Evolutionary conservation across 53 echinoderm and acorn worm genomes (phyloP).

Genomic region (Stichopus horrens): DNA sequence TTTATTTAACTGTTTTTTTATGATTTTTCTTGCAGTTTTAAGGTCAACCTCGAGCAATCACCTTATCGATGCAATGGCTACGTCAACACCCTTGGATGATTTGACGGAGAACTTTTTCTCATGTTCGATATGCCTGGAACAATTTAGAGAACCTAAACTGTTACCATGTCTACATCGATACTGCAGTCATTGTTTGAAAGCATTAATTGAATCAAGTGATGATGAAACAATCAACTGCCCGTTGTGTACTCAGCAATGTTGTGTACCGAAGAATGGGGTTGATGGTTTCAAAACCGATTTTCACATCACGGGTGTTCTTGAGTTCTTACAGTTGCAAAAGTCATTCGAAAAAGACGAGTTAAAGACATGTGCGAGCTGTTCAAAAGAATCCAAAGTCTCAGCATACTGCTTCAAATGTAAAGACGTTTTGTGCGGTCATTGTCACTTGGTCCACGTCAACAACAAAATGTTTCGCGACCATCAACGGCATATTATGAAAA

Average conservation of each 20-base stretch:
- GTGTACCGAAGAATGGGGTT: neutral
- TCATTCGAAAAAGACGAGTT: neutral
- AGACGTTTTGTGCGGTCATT: neutral
- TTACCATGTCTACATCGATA: constrained; percentile 25
- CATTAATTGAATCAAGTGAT: neutral
- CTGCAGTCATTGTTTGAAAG: constrained; percentile 18
- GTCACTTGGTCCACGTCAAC: neutral
- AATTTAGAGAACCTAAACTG: constrained; percentile 28
- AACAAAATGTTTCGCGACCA: neutral
- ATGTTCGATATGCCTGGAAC: constrained; percentile 21
- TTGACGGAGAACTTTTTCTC: neutral
- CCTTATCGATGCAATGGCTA: neutral
- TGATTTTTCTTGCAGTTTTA: no score
- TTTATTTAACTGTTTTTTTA: no score
- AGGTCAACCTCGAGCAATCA: no score
- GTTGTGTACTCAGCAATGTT: neutral
- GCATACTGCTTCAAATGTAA: neutral
- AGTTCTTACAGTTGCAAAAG: constrained; percentile 13
- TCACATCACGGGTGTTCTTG: neutral
- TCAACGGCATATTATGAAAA: neutral
- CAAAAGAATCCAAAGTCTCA: neutral
- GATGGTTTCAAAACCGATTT: constrained; percentile 34
- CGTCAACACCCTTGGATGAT: neutral
- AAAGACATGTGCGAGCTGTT: neutral
- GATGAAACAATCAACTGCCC: neutral